phyloP scores from a whole-genome alignment of 1,140 invertebrate species.

The Contarinia nasturtii region DNA sequence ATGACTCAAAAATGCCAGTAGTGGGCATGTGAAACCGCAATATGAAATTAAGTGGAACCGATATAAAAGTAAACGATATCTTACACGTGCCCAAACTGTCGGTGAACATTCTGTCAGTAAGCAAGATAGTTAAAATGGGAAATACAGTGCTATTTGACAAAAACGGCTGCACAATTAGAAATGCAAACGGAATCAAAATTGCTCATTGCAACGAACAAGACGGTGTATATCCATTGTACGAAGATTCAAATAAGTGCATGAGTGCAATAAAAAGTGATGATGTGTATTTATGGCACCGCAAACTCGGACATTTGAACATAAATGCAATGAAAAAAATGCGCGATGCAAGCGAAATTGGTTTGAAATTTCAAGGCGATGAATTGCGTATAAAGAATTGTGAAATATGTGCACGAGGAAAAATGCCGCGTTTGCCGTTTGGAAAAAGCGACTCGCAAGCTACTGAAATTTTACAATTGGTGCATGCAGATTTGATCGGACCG shows the following conservation, averaged over 20 bases:
- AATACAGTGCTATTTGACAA: conserved; percentile 2
- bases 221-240: conserved; percentile 1
- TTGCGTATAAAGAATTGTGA: no score
- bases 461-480: conserved; percentile 17
- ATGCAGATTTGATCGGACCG: no score
- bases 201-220: conserved; percentile 1
- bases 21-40: conserved; percentile 11
- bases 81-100: conserved; percentile 3
- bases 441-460: no score
- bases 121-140: conserved; percentile 1
- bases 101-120: conserved; percentile 3
- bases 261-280: not conserved
- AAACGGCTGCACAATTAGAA: not conserved
- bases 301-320: conserved; percentile 4
- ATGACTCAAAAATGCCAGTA: conserved; percentile 11
- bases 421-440: no score
- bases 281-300: conserved; percentile 3
- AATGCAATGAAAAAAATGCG: not conserved
- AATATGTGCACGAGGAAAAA: no score
- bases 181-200: not conserved
- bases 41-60: conserved; percentile 5
- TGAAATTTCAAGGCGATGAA: conserved; percentile 1
- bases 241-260: not conserved
- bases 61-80: conserved; percentile 2
- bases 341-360: conserved; percentile 1